phyloP scores from a whole-genome alignment of 2,113 vertebrate genomes.

The Brachyhypopomus occidentalis region DNA sequence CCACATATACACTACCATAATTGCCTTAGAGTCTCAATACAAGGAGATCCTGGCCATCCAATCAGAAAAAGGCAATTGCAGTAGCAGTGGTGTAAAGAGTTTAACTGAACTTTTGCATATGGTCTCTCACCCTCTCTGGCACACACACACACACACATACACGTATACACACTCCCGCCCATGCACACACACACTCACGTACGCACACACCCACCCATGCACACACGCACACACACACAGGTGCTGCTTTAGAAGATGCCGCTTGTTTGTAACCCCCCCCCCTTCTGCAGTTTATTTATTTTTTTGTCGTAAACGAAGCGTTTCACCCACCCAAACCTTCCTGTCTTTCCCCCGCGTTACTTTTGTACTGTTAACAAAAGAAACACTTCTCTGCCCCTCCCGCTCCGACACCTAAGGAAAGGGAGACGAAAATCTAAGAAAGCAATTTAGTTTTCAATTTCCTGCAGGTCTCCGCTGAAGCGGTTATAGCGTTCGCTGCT shows the following conservation, averaged over 20 bases:
- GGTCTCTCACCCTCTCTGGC: background rate
- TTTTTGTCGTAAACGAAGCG: slow-evolving; percentile 7
- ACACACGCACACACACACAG: slow-evolving; percentile 1
- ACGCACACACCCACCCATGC: slow-evolving; percentile 4
- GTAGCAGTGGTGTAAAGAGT: no score
- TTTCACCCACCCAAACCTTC: slow-evolving; percentile 26
- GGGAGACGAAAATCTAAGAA: slow-evolving; percentile 62
- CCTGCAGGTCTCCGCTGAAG: slow-evolving; percentile 72
- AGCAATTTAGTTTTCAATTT: slow-evolving; percentile 78
- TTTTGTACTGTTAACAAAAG: slow-evolving; percentile 47
- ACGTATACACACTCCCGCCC: no score
- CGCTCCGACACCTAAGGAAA: slow-evolving; percentile 50
- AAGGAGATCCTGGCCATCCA: no score
- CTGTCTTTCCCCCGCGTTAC: background rate
- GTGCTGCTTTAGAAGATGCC: background rate
- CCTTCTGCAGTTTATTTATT: no score
- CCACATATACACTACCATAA: no score
- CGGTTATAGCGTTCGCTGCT: slow-evolving; percentile 67
- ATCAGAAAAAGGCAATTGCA: no score
- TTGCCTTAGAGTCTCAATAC: no score
- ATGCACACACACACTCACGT: background rate
- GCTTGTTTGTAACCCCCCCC: slow-evolving; percentile 27
- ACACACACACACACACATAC: no score
- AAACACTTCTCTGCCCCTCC: slow-evolving; percentile 19
- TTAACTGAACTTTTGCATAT: no score